Conservation (phyloP, 2,113 vertebrate species). For the Microcebus lehilahytsara region DNA sequence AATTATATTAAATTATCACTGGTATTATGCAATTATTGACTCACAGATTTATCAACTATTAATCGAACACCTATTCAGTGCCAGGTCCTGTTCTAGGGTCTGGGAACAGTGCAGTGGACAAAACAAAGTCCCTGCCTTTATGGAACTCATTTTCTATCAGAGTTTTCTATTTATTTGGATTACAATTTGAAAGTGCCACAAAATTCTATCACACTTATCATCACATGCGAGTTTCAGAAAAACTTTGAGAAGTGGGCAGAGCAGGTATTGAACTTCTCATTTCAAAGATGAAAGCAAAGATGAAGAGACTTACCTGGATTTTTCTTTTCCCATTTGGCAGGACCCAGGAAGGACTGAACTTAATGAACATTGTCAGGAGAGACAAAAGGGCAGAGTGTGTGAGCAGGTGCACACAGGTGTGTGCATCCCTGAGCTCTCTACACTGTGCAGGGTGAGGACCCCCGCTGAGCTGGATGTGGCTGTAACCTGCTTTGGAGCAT, state of each 20-base stretch:
- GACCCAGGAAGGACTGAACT: not conserved
- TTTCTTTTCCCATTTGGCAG: not conserved
- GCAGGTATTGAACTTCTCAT: not conserved
- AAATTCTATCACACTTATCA: not conserved
- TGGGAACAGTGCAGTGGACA: not conserved
- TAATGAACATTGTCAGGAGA: not conserved
- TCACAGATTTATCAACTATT: not conserved
- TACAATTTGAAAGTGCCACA: not conserved
- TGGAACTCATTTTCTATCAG: not conserved
- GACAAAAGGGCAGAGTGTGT: not conserved
- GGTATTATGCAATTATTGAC: not conserved
- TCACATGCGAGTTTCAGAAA: not conserved
- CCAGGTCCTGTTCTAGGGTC: not conserved
- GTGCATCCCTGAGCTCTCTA: not conserved
- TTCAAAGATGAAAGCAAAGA: not conserved
- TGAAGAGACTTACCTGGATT: not conserved
- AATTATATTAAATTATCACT: not conserved
- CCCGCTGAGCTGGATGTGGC: accelerated
- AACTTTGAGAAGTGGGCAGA: not conserved
- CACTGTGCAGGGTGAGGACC: not conserved
- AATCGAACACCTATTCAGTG: not conserved
- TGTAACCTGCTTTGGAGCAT: not conserved
- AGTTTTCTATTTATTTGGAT: not conserved
- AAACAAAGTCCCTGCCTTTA: not conserved
- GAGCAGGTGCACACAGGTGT: not conserved